Evolutionary conservation across 2,113 vertebrate genomes (phyloP).

Genomic region (Bufo bufo): DNA sequence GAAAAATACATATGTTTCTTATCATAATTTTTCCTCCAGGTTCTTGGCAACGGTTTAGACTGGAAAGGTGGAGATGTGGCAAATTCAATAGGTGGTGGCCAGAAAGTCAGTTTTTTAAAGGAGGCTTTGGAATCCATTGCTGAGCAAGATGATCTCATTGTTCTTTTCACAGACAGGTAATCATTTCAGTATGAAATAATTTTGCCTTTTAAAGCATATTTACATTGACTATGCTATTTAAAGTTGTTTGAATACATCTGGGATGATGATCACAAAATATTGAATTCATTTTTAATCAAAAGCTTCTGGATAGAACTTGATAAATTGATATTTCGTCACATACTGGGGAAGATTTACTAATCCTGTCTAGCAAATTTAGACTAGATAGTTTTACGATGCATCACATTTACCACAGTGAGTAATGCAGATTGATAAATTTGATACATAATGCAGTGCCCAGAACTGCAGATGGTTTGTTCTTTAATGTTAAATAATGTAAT

Average conservation of each 20-base stretch:
- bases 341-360: not conserved
- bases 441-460: too few relatives aligned
- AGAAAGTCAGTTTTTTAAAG: constrained; percentile 93
- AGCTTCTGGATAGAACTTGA: not conserved
- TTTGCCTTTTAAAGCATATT: not conserved
- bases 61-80: constrained; percentile 90
- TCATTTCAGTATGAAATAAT: not conserved
- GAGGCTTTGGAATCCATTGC: constrained; percentile 79
- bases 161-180: constrained; percentile 92
- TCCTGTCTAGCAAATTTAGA: too few relatives aligned
- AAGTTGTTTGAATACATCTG: not conserved
- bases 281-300: not conserved
- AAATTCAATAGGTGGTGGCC: constrained; percentile 91
- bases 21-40: constrained; percentile 68
- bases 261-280: not conserved
- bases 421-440: too few relatives aligned
- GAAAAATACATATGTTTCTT: constrained; percentile 19
- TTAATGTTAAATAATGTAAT: too few relatives aligned
- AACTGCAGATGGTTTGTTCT: too few relatives aligned
- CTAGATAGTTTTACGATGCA: too few relatives aligned
- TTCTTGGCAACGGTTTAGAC: constrained; percentile 87
- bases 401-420: too few relatives aligned
- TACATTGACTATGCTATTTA: not conserved
- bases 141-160: constrained; percentile 83
- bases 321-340: not conserved